phyloP scores from a whole-genome alignment of 2,797 vertebrate species.

The Gobionotothen gibberifrons region DNA sequence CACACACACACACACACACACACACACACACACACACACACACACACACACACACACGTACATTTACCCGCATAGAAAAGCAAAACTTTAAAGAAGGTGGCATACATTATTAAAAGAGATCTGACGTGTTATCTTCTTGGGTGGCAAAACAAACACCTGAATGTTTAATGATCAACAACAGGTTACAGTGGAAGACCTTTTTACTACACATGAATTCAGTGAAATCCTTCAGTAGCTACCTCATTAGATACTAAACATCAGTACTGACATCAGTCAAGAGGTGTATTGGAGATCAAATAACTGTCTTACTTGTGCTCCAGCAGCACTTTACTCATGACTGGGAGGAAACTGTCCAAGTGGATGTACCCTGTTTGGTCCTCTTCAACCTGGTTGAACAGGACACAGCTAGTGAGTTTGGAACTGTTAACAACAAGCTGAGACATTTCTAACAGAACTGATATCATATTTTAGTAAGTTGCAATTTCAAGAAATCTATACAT shows the following conservation, averaged over 20 bases:
- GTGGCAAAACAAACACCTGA: no score
- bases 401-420: neutral
- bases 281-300: neutral
- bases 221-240: neutral
- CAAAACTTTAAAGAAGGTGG: neutral
- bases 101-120: constrained; percentile 6
- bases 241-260: neutral
- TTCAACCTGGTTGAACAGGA: constrained; percentile 85
- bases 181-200: neutral
- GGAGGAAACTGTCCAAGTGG: constrained; percentile 91
- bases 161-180: neutral
- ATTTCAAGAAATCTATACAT: neutral
- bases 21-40: constrained; percentile 32
- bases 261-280: neutral
- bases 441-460: neutral
- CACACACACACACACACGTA: constrained; percentile 4
- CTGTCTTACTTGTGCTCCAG: constrained; percentile 87
- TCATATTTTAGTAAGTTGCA: neutral
- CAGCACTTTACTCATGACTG: constrained; percentile 89
- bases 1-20: constrained; percentile 38
- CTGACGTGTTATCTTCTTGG: neutral
- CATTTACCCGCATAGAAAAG: neutral
- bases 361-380: constrained; percentile 89
- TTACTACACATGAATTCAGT: neutral
- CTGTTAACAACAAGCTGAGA: neutral